A percentile compares a stretch with the other conserved stretches of the same genome.
Conservation (phyloP, 2,888 invertebrate genomes). For the Ennomos fuscantarius region DNA sequence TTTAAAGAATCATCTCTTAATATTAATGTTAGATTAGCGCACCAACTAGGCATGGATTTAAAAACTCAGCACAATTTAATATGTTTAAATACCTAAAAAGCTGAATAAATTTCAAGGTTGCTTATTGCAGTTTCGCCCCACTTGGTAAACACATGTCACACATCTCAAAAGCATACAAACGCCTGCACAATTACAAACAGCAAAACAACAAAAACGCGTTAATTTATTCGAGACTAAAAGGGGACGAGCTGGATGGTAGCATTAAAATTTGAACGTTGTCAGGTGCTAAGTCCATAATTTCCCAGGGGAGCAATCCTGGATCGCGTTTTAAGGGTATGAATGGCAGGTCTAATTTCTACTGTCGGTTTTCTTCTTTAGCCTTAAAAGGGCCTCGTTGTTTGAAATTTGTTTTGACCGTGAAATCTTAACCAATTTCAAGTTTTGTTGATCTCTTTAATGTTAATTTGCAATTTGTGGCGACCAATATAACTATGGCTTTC, state of each 20-base stretch:
- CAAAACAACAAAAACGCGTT: slow-evolving; percentile 65
- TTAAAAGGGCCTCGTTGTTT: slow-evolving; percentile 41
- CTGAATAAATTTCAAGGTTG: too few relatives aligned
- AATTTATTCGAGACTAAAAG: slow-evolving; percentile 75
- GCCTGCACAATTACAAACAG: slow-evolving; percentile 49
- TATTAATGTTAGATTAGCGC: too few relatives aligned
- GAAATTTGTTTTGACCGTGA: slow-evolving; percentile 46
- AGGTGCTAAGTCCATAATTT: slow-evolving; percentile 85
- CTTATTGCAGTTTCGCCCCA: slow-evolving; percentile 18
- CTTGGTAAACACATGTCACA: slow-evolving; percentile 34
- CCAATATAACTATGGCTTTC: slow-evolving; percentile 24
- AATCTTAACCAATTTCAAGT: slow-evolving; percentile 38
- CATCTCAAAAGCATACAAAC: slow-evolving; percentile 31
- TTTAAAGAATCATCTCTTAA: not conserved
- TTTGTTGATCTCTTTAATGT: slow-evolving; percentile 28
- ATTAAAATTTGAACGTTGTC: slow-evolving; percentile 84
- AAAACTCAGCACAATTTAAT: too few relatives aligned
- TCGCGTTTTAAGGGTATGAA: slow-evolving; percentile 81
- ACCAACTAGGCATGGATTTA: not conserved
- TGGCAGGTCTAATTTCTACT: slow-evolving; percentile 74
- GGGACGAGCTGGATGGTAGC: slow-evolving; percentile 61
- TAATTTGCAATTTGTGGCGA: slow-evolving; percentile 38
- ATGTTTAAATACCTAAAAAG: too few relatives aligned
- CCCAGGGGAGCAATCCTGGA: slow-evolving; percentile 79
- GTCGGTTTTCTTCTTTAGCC: slow-evolving; percentile 50